Evolutionary conservation across 2,888 invertebrate species (phyloP).

Genomic region (Ligdia adustata): DNA sequence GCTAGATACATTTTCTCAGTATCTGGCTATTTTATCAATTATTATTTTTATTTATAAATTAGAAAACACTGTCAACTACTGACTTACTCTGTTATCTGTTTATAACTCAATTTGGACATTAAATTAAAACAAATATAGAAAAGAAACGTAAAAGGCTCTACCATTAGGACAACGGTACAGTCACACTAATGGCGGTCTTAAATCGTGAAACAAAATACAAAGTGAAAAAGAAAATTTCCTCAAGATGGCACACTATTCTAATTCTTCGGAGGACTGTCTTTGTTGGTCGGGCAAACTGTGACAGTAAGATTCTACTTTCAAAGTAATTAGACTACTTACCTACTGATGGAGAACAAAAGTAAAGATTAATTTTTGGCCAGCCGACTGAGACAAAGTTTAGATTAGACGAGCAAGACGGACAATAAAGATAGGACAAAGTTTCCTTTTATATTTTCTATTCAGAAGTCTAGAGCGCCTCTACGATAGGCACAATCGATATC

Average conservation of each 20-base stretch:
- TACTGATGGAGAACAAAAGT: slow-evolving; percentile 22
- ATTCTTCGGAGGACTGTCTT: slow-evolving; percentile 30
- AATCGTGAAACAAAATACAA: slow-evolving; percentile 30
- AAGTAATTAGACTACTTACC: slow-evolving; percentile 38
- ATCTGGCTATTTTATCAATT: too few species aligned
- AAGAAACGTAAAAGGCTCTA: slow-evolving; percentile 9
- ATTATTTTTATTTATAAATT: too few species aligned
- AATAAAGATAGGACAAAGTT: slow-evolving; percentile 29
- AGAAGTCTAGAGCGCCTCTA: not conserved
- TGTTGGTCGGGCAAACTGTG: slow-evolving; percentile 39
- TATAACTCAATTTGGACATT: slow-evolving; percentile 7
- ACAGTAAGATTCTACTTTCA: slow-evolving; percentile 38
- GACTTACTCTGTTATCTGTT: not conserved
- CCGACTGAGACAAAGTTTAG: not conserved
- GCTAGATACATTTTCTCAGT: too few species aligned
- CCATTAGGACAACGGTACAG: slow-evolving; percentile 19
- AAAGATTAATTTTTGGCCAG: not conserved
- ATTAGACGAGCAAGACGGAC: not conserved
- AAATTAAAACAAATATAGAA: too few species aligned
- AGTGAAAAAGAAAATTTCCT: slow-evolving; percentile 34
- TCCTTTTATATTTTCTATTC: slow-evolving; percentile 11
- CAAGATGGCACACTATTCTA: slow-evolving; percentile 40
- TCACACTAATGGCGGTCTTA: slow-evolving; percentile 18
- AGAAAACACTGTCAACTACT: not conserved
- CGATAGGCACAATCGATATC: slow-evolving; percentile 6